phyloP scores from a whole-genome alignment of 2,797 vertebrate genomes.

The Pelochelys cantorii region DNA sequence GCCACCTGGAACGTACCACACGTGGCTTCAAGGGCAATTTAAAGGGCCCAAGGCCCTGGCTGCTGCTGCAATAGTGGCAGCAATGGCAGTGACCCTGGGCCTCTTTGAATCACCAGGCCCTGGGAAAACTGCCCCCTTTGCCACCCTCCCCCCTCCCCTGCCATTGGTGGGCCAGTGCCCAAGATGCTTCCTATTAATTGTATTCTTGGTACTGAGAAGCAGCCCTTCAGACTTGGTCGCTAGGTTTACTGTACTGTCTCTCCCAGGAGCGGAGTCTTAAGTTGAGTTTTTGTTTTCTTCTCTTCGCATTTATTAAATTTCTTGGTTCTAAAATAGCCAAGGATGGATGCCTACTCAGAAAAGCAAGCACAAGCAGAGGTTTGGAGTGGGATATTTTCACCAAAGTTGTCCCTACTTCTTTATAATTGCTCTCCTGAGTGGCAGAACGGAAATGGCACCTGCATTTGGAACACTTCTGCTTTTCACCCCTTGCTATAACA shows the following conservation, averaged over 20 bases:
- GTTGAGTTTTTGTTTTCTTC: neutral
- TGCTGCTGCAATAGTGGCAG: too few species aligned
- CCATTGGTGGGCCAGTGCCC: too few species aligned
- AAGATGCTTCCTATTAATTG: neutral
- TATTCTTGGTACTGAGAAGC: neutral
- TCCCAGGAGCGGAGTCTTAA: slow-evolving; percentile 23
- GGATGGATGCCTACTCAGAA: neutral
- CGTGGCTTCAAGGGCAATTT: too few species aligned
- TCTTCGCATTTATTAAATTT: slow-evolving; percentile 11
- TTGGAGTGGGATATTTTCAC: slow-evolving; percentile 32
- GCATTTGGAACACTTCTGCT: slow-evolving; percentile 29
- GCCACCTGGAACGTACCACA: too few species aligned
- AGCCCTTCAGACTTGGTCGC: neutral
- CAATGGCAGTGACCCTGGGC: too few species aligned
- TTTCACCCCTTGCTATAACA: neutral
- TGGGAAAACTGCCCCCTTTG: too few species aligned
- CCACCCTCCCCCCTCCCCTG: too few species aligned
- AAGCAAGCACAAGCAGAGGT: slow-evolving; percentile 35
- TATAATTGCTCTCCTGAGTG: slow-evolving; percentile 29
- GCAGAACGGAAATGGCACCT: neutral
- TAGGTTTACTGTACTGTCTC: slow-evolving; percentile 1
- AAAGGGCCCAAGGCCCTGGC: too few species aligned
- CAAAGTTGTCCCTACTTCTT: neutral
- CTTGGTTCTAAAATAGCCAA: slow-evolving; percentile 7
- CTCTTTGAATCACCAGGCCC: too few species aligned